Evolutionary conservation across 2,113 vertebrate species (phyloP).

Genomic region (Prunella himalayana): DNA sequence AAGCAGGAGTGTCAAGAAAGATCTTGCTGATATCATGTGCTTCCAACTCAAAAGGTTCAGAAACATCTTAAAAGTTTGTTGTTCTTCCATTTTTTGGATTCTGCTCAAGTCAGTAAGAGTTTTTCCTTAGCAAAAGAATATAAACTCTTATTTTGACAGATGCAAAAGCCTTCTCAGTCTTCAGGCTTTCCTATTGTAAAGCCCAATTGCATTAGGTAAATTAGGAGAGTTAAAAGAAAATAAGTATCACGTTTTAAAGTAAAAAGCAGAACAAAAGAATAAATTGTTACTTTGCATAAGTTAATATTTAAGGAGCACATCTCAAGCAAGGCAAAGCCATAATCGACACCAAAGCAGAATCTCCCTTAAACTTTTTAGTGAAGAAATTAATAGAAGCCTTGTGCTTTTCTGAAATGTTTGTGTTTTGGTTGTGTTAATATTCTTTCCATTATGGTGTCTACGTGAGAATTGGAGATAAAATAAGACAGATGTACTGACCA

Average conservation of each 20-base stretch:
- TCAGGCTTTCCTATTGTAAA: neutral
- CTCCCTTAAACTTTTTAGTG: conserved; percentile 22
- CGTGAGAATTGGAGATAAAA: conserved; percentile 69
- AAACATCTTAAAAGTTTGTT: neutral
- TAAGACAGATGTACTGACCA: conserved; percentile 79
- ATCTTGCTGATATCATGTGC: neutral
- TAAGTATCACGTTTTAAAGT: conserved; percentile 9
- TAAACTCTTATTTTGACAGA: neutral
- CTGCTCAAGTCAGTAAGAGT: neutral
- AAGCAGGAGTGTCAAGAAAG: neutral
- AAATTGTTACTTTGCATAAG: conserved; percentile 29
- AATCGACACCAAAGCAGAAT: conserved; percentile 33
- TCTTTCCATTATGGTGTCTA: conserved; percentile 61
- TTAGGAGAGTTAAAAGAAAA: conserved; percentile 30
- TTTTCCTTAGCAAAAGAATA: neutral
- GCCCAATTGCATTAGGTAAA: conserved; percentile 23
- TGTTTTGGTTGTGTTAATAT: conserved; percentile 53
- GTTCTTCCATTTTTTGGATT: neutral
- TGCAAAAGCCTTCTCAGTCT: neutral
- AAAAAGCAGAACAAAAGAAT: neutral
- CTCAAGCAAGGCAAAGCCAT: neutral
- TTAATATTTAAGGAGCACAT: conserved; percentile 11
- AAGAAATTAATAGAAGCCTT: conserved; percentile 37
- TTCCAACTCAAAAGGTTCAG: neutral
- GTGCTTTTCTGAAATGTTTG: conserved; percentile 38